These are phyloP conservation scores for Apaloderma vittatum DNA, from an alignment of 2,113 vertebrate species.

Conservation along the genomic window DNA sequence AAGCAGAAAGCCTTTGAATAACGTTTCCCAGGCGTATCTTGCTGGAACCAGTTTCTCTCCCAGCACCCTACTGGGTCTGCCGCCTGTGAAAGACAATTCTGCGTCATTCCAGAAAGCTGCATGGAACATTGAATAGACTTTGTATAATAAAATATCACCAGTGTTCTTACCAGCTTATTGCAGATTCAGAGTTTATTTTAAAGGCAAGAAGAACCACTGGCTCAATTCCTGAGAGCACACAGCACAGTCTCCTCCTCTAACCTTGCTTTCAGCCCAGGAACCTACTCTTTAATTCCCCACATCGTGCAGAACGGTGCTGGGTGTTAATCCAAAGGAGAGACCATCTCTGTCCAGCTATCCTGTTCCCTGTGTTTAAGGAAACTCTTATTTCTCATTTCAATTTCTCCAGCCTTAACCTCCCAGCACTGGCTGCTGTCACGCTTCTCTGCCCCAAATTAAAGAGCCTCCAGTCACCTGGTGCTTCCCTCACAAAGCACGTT, in stretches of 20 bases:
- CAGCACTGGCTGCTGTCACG: background rate
- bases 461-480: background rate
- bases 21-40: background rate
- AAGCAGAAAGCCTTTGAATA: background rate
- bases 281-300: background rate
- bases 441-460: background rate
- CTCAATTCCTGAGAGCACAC: background rate
- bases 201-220: background rate
- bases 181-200: background rate
- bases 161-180: background rate
- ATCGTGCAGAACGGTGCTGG: background rate
- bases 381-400: background rate
- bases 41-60: background rate
- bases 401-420: background rate
- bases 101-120: background rate
- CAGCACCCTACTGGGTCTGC: background rate
- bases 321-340: background rate
- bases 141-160: background rate
- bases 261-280: background rate
- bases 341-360: fast-evolving
- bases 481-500: background rate
- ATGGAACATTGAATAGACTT: background rate
- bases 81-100: background rate
- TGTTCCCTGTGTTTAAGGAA: background rate
- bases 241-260: background rate